These are phyloP conservation scores for Lepidurus couesii DNA, from an alignment of 1,140 invertebrate genomes.

Conservation along the genomic window DNA sequence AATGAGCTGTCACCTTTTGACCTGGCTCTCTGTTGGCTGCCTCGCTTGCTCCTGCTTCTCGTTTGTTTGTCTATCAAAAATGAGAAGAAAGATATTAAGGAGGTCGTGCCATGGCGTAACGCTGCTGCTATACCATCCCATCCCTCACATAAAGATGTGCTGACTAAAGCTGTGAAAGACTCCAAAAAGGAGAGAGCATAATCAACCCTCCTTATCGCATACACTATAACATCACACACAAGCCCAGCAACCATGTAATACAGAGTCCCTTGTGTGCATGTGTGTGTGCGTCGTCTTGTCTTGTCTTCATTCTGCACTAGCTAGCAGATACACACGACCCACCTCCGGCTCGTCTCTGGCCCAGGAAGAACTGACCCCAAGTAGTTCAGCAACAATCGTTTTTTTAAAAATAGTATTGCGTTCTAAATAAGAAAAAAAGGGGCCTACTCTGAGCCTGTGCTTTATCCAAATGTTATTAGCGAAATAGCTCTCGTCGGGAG, in stretches of 20 bases:
- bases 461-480: too few species aligned
- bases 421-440: too few species aligned
- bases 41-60: not conserved
- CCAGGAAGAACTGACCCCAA: too few species aligned
- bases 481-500: too few species aligned
- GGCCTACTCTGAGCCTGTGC: too few species aligned
- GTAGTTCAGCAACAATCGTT: too few species aligned
- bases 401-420: too few species aligned
- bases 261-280: not conserved
- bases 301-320: not conserved
- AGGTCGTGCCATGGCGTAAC: constrained; percentile 6
- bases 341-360: too few species aligned
- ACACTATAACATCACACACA: not conserved
- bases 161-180: not conserved
- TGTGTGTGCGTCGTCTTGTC: not conserved
- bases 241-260: not conserved
- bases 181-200: not conserved
- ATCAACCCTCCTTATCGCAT: not conserved
- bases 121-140: not conserved
- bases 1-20: constrained; percentile 15
- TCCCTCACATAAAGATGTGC: not conserved
- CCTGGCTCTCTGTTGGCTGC: not conserved
- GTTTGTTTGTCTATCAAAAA: constrained; percentile 22
- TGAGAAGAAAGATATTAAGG: constrained; percentile 4
- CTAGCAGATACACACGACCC: too few species aligned